phyloP scores from a whole-genome alignment of 2,888 invertebrate genomes.

The Hylaea fasciaria region DNA sequence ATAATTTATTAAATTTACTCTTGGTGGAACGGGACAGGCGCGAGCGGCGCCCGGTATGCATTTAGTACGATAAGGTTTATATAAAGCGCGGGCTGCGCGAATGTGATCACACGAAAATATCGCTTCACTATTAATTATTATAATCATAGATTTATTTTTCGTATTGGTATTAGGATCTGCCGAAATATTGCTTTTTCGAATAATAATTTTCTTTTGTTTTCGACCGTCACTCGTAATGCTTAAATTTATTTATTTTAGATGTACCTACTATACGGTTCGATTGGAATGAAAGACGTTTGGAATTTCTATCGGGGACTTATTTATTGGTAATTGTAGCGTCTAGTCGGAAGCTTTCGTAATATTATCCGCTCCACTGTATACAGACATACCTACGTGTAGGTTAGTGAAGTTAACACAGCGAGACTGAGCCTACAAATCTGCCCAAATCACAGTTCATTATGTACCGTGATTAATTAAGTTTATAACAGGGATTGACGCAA shows the following conservation, averaged over 20 bases:
- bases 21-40: constrained; percentile 53
- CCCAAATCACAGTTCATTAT: constrained; percentile 46
- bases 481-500: constrained; percentile 72
- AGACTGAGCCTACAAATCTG: constrained; percentile 65
- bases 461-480: constrained; percentile 64
- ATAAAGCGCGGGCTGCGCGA: constrained; percentile 62
- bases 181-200: constrained; percentile 66
- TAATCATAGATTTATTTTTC: constrained; percentile 72
- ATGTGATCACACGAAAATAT: constrained; percentile 73
- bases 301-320: constrained; percentile 60
- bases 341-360: constrained; percentile 67
- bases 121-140: constrained; percentile 68
- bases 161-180: constrained; percentile 71
- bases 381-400: constrained; percentile 48
- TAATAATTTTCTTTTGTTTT: constrained; percentile 60
- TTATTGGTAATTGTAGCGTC: constrained; percentile 77
- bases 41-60: constrained; percentile 61
- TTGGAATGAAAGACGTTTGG: constrained; percentile 50
- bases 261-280: constrained; percentile 60
- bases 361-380: constrained; percentile 46
- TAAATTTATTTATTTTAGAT: constrained; percentile 77
- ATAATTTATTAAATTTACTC: constrained; percentile 57
- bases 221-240: constrained; percentile 65
- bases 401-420: constrained; percentile 57
- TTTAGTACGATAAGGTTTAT: constrained; percentile 63